phyloP scores from a whole-genome alignment of 2,797 vertebrate genomes.

The Sebastes steindachneri region DNA sequence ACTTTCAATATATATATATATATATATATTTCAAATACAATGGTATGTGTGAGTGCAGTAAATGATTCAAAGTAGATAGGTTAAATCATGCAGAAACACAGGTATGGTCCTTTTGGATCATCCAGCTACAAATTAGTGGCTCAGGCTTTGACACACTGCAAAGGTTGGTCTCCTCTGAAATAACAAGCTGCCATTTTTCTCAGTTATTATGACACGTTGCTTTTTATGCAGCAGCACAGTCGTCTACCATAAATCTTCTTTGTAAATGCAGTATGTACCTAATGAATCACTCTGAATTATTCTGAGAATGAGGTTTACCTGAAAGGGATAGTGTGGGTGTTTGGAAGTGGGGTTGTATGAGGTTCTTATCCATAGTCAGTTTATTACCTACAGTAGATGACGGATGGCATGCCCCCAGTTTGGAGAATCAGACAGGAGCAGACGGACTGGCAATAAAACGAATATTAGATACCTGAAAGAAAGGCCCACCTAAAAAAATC shows the following conservation, averaged over 20 bases:
- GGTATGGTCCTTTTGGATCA: neutral
- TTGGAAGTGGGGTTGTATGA: neutral
- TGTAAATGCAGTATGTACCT: neutral
- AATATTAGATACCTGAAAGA: neutral
- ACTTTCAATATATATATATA: neutral
- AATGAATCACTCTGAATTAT: slow-evolving; percentile 20
- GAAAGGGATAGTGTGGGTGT: neutral
- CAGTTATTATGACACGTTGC: neutral
- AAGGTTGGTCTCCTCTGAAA: neutral
- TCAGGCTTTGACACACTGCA: neutral
- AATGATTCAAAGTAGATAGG: neutral
- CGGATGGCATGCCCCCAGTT: fast-evolving
- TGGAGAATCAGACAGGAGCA: no score
- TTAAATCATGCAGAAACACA: slow-evolving; percentile 2
- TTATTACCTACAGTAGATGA: neutral
- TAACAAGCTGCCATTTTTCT: neutral
- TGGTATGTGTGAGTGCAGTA: neutral
- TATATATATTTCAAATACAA: neutral
- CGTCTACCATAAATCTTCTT: neutral
- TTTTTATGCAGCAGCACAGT: neutral
- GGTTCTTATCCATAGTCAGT: neutral
- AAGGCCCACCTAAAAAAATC: neutral
- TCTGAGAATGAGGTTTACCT: slow-evolving; percentile 15
- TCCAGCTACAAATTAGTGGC: neutral
- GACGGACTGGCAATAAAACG: no score